These are phyloP conservation scores for Cynopterus brachyotis DNA, from an alignment of 2,113 vertebrate species.

Conservation along the genomic window DNA sequence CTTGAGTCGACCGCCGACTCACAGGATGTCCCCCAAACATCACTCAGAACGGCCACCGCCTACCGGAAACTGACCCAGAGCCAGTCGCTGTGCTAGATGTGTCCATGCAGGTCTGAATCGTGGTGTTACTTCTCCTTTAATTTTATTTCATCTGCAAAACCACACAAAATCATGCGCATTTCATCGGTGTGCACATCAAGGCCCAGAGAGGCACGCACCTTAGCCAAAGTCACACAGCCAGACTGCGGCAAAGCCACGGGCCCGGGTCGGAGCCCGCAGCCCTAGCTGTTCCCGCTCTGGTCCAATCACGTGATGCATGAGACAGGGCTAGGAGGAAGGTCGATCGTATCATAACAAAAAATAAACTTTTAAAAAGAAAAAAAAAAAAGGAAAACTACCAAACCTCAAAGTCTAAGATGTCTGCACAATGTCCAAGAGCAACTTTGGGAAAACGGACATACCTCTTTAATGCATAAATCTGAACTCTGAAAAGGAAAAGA, in stretches of 20 bases:
- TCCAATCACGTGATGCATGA: rapidly evolving
- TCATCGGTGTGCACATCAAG: background rate
- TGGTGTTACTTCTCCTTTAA: background rate
- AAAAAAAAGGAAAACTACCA: background rate
- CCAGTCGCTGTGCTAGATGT: rapidly evolving
- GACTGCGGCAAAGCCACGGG: background rate
- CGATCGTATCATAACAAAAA: background rate
- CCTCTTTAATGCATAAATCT: background rate
- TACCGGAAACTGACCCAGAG: background rate
- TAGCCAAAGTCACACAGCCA: background rate
- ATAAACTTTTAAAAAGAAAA: background rate
- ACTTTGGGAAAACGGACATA: background rate
- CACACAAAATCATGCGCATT: background rate
- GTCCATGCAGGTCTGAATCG: too few relatives aligned
- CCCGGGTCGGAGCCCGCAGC: background rate
- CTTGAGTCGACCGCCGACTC: background rate
- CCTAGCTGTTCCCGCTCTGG: rapidly evolving
- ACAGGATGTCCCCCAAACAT: background rate
- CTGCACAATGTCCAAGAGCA: background rate
- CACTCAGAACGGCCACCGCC: rapidly evolving
- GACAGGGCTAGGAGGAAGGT: background rate
- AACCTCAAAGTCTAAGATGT: background rate
- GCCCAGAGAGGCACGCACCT: background rate
- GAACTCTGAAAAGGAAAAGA: background rate
- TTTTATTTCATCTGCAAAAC: background rate